Conservation (phyloP, 2,113 vertebrate species). For the western clawed frog (Xenopus tropicalis) region DNA sequence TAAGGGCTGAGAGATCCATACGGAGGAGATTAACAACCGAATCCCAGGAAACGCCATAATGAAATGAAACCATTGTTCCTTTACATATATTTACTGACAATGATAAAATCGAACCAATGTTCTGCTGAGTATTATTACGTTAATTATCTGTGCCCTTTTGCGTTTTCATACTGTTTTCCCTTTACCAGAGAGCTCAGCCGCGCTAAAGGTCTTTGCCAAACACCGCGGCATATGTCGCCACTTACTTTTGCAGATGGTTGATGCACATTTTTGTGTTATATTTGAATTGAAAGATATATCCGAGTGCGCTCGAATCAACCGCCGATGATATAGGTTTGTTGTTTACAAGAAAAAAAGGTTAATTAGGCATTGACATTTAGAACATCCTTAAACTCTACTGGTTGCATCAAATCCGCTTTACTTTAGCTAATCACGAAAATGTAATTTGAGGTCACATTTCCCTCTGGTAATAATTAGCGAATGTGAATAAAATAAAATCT, state of each 20-base stretch:
- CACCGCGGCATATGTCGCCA: neutral
- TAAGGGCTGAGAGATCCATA: too few relatives aligned
- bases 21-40: too few relatives aligned
- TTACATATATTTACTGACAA: too few relatives aligned
- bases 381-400: conserved; percentile 31
- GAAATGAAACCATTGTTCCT: too few relatives aligned
- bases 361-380: conserved; percentile 36
- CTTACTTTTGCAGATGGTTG: neutral
- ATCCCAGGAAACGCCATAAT: too few relatives aligned
- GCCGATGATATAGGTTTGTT: conserved; percentile 5
- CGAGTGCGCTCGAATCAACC: neutral
- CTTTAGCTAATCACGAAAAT: conserved; percentile 37
- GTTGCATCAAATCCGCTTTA: conserved; percentile 26
- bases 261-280: neutral
- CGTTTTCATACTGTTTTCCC: neutral
- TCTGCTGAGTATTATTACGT: too few relatives aligned
- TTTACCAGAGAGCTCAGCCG: neutral
- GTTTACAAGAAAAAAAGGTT: conserved; percentile 37
- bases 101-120: too few relatives aligned
- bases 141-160: too few relatives aligned
- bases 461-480: conserved; percentile 28
- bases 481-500: conserved; percentile 15
- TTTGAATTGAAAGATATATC: conserved; percentile 9
- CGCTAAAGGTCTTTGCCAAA: neutral
- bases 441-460: conserved; percentile 34